These are phyloP conservation scores for Melangyna quadrimaculata DNA, from an alignment of 2,888 invertebrate species.

Conservation along the genomic window DNA sequence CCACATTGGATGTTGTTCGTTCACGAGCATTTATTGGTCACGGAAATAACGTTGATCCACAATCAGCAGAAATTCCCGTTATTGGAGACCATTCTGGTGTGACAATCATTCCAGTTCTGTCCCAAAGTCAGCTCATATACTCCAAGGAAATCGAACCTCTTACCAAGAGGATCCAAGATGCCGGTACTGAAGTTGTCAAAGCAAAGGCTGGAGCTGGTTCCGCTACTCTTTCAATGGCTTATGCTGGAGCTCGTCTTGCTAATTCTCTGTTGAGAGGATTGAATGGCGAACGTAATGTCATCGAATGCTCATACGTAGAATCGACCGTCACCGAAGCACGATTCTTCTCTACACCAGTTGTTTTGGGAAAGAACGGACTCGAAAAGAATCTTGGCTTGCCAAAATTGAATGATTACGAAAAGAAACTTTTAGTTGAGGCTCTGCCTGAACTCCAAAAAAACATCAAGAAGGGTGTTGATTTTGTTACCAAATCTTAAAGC, in stretches of 20 bases:
- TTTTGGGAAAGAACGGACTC: constrained; percentile 93
- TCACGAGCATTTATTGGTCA: constrained; percentile 97
- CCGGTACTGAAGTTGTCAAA: constrained; percentile 95
- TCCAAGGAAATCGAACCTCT: constrained; percentile 90
- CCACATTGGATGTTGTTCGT: constrained; percentile 97
- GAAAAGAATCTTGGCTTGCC: constrained; percentile 97
- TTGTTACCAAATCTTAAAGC: constrained; percentile 85
- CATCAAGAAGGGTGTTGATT: constrained; percentile 96
- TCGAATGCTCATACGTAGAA: constrained; percentile 96
- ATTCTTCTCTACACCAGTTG: constrained; percentile 96
- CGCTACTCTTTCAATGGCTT: constrained; percentile 99
- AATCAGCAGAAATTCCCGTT: constrained; percentile 92
- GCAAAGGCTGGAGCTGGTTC: constrained; percentile 99
- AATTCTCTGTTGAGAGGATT: constrained; percentile 92
- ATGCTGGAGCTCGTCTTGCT: constrained; percentile 96
- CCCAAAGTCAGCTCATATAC: constrained; percentile 94
- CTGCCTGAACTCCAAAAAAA: constrained; percentile 96
- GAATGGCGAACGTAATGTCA: constrained; percentile 88
- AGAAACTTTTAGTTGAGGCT: constrained; percentile 90
- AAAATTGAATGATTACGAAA: constrained; percentile 90
- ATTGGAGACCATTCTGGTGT: constrained; percentile 99
- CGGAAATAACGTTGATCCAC: constrained; percentile 93
- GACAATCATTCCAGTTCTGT: constrained; percentile 98
- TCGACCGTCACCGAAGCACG: constrained; percentile 93
- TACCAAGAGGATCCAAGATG: constrained; percentile 97